A percentile compares a stretch with the other conserved stretches of the same genome.
These are phyloP conservation scores for Coptodon rendalli DNA, from an alignment of 2,113 vertebrate species.

Conservation along the genomic window DNA sequence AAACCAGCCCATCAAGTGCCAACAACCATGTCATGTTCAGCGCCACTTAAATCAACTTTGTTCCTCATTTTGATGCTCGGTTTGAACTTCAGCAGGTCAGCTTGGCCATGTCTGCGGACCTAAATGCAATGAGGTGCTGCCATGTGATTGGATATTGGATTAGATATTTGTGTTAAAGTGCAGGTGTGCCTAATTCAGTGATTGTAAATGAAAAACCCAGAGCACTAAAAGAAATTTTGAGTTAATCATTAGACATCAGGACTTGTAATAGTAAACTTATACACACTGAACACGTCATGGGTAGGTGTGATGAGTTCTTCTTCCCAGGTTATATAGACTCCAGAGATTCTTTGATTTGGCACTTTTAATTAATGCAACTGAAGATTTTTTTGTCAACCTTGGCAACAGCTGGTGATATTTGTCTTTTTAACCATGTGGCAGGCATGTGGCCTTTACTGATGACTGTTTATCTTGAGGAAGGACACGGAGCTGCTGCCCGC, in stretches of 20 bases:
- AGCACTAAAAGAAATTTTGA: not conserved
- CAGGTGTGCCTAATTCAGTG: not conserved
- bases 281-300: not conserved
- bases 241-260: not conserved
- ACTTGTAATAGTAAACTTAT: not conserved
- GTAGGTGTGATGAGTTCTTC: not conserved
- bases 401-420: not conserved
- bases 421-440: not conserved
- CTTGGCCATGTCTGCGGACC: not conserved
- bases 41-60: not conserved
- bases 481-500: not conserved
- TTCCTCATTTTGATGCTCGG: not conserved
- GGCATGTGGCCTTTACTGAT: not conserved
- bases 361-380: not conserved
- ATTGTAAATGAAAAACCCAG: not conserved
- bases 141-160: not conserved
- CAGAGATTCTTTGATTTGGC: not conserved
- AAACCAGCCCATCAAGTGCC: not conserved
- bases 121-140: not conserved
- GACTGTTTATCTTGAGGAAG: not conserved
- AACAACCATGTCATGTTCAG: not conserved
- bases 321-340: not conserved
- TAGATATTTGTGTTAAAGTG: not conserved
- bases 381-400: not conserved
- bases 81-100: not conserved